Conservation (phyloP, 1,140 invertebrate species). For the Heliconius nattereri region DNA sequence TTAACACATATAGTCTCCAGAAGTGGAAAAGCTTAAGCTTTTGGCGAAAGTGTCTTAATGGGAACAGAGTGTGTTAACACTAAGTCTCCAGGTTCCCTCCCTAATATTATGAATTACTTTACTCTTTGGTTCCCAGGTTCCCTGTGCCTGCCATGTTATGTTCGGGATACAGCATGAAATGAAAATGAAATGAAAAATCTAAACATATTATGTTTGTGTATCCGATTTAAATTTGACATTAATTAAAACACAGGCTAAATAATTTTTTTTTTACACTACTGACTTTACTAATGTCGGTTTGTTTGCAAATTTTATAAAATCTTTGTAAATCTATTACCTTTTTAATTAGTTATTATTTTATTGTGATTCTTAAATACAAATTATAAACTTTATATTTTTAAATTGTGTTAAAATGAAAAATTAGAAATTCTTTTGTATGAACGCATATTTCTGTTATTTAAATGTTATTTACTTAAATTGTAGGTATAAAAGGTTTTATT, state of each 20-base stretch:
- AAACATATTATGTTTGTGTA: neutral
- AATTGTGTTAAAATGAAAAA: neutral
- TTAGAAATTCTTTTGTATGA: neutral
- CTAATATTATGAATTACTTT: too few relatives aligned
- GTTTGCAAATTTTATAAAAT: slow-evolving; percentile 9
- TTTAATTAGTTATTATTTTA: neutral
- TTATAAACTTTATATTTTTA: neutral
- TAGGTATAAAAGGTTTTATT: slow-evolving; percentile 9
- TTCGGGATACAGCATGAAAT: neutral
- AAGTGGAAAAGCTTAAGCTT: too few relatives aligned
- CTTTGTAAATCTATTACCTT: neutral
- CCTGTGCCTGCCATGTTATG: neutral
- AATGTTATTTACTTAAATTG: slow-evolving; percentile 7
- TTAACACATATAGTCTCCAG: too few relatives aligned
- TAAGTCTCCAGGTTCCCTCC: too few relatives aligned
- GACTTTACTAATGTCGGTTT: slow-evolving; percentile 8
- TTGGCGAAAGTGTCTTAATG: too few relatives aligned
- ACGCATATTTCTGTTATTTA: neutral
- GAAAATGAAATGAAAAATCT: neutral
- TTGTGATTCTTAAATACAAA: neutral
- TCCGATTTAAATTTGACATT: slow-evolving; percentile 9
- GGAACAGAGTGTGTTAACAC: too few relatives aligned
- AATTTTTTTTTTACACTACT: neutral
- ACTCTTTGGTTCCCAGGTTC: too few relatives aligned
- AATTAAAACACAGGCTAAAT: slow-evolving; percentile 2